Evolutionary conservation across 2,888 invertebrate species (phyloP), one percentile per base, ranked within the genome.

Genomic region (Rhagonycha lutea): DNA sequence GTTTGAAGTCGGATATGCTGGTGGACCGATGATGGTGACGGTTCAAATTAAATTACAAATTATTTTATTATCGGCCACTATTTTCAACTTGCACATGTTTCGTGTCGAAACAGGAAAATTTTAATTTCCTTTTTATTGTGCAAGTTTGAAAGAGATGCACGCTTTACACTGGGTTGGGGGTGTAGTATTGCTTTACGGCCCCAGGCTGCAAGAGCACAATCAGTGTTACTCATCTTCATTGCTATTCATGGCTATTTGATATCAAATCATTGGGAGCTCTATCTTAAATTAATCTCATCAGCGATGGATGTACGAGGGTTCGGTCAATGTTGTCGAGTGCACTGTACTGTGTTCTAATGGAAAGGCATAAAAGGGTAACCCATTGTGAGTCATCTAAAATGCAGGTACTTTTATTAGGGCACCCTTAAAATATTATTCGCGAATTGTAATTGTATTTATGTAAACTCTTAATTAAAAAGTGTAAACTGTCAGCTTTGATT

Each of bases 161-260:
- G 74, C 79, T 79, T 80, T 81, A 75, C 79, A 80, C 80, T 70
- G 76, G 73, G 76, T 68, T 73, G 61, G 68, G 32, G 76, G 78
- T 73, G 76, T 72, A 47, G 47, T 47, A 79, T 70, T 70, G 32
- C 71, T 71, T 69, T 62, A 29, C 74, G 28, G 68, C 69, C 74
- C 74, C 74, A 70, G 82, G 82, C 81, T 79, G 81, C 76, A 81
- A 84, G 79, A 80, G 83, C 83, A 80, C 83, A 85, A 85, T 84
- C 85, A 83, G 80, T 81, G 83, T 84, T 83, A 82, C 83, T 83
- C 83, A 85, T 85, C 84, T 83, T 80, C 83, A 84, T 84, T 84
- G 83, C 83, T 83, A 84, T 85, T 85, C 85, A 85, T 84, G 83
- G 83, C 82, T 77, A 81, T 83, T 83, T 82, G 82, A 83, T 84